phyloP scores from a whole-genome alignment of 2,888 invertebrate species.

The Scelioninae gen. 1 region DNA sequence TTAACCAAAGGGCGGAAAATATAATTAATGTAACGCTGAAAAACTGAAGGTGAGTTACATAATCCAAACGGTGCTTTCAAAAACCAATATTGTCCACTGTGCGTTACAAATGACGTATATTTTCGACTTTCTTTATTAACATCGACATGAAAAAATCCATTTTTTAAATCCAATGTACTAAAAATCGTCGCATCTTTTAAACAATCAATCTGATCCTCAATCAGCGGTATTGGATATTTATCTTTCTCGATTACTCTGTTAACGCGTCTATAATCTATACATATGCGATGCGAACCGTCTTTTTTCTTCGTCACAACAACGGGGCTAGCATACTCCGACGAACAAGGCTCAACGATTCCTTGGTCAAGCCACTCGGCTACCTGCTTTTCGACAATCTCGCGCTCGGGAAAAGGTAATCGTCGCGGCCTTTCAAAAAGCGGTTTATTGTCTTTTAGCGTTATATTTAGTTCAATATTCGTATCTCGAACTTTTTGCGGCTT shows the following conservation, averaged over 20 bases:
- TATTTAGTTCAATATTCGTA: conserved; percentile 70
- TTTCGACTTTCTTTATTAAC: neutral
- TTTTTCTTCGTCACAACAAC: conserved; percentile 72
- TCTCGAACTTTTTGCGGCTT: conserved; percentile 67
- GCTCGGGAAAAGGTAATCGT: conserved; percentile 67
- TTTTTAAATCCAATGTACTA: conserved; percentile 22
- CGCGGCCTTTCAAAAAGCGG: conserved; percentile 55
- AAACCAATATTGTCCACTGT: neutral
- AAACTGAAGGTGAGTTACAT: conserved; percentile 11
- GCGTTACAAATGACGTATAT: conserved; percentile 5
- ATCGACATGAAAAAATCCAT: conserved; percentile 22
- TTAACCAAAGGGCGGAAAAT: conserved; percentile 22
- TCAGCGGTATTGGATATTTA: conserved; percentile 62
- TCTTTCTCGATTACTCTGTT: conserved; percentile 76
- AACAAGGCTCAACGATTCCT: conserved; percentile 72
- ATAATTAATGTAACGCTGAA: conserved; percentile 14
- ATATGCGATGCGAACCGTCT: conserved; percentile 60
- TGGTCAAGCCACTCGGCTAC: conserved; percentile 74
- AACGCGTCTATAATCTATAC: conserved; percentile 77
- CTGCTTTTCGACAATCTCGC: conserved; percentile 72
- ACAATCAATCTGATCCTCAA: conserved; percentile 62
- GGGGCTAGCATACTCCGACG: conserved; percentile 55
- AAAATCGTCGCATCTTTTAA: conserved; percentile 17
- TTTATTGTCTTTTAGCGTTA: conserved; percentile 57
- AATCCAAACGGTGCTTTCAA: conserved; percentile 13